phyloP scores from a whole-genome alignment of 2,113 vertebrate genomes.

The Muntiacus muntjak region DNA sequence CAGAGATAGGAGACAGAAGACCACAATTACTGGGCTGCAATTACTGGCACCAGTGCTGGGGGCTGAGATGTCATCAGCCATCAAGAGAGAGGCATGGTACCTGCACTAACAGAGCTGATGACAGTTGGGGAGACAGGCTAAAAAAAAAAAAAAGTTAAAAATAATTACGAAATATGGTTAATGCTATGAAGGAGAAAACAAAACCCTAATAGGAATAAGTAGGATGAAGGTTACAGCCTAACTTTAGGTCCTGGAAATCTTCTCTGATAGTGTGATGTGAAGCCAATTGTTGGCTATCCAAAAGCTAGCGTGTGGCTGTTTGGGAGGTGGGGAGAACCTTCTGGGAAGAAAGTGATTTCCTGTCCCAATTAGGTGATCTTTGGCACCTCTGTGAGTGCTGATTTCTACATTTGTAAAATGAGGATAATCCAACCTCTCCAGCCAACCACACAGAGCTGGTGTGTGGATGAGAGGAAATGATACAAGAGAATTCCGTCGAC shows the following conservation, averaged over 20 bases:
- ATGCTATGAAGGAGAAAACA: not conserved
- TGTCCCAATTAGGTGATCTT: not conserved
- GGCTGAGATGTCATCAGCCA: not conserved
- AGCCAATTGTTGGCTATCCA: not conserved
- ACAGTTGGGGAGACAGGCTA: not conserved
- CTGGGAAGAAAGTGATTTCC: not conserved
- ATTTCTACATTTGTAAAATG: not conserved
- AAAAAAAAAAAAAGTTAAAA: not conserved
- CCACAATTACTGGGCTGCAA: not conserved
- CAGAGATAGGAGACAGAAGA: not conserved
- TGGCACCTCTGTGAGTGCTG: not conserved
- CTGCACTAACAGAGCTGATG: not conserved
- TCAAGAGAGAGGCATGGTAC: not conserved
- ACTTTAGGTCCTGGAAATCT: not conserved
- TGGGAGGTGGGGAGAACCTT: not conserved
- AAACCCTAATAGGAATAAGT: not conserved
- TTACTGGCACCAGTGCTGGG: not conserved
- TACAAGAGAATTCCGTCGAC: not conserved
- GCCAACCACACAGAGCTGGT: not conserved
- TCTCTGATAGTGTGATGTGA: not conserved
- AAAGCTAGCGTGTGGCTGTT: not conserved
- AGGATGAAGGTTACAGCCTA: not conserved
- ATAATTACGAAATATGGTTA: not conserved
- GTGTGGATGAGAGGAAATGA: not conserved
- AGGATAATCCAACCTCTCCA: not conserved